Base-by-base conservation (phyloP, 2,888 invertebrate species). In the Tanypteryx hageni region DNA sequence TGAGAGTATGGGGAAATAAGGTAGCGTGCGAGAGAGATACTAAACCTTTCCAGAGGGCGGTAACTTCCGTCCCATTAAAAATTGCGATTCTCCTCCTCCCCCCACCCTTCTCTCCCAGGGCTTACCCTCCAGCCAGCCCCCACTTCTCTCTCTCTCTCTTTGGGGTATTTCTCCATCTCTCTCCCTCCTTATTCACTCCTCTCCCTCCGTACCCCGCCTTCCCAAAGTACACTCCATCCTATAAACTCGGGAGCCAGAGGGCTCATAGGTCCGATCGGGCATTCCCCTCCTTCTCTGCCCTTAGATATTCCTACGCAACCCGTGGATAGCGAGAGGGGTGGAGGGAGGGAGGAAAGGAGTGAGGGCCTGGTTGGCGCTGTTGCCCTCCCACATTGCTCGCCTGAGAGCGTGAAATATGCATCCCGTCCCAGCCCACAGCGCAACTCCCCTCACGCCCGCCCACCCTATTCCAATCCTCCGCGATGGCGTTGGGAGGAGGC, bases 51-150 rank as follows among this genome's bases (percentile, higher is more conserved):
- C 83, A 56, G 83, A 83, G 83, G 83, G 83, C 83, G 57, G 83
- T 83, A 83, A 83, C 83, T 83, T 83, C 83, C 83, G 83, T 83
- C 83, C 83, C 83, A 83, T 83, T 83, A 83, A 83, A 83, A 83
- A 83, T 83, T 83, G 83, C 83, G 83, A 83, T 83, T 57, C n/a
- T 57, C n/a, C 56, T 18, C 56, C 82, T 82, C 31, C 82, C 31
- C 0, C 10, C 31, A 5, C 82, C 14, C 1, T 10, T 31, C 31
- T 31, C 31, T 11, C 82, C 56, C 83, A 7, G 31, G 31, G 56
- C 14, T n/a, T 56, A n/a, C 16, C 83, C 18, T 11, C 57, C 56
- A 14, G 56, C 56, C 83, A 8, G 16, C 56, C 27, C 11, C 31
- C 9, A 7, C 56, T n/a, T 83, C 56, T 7, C 56, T 56, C 18